Percentiles rank a stretch among this genome's conserved stretches.
Conservation (phyloP, 2,797 vertebrate species). For the Borostomias antarcticus region DNA sequence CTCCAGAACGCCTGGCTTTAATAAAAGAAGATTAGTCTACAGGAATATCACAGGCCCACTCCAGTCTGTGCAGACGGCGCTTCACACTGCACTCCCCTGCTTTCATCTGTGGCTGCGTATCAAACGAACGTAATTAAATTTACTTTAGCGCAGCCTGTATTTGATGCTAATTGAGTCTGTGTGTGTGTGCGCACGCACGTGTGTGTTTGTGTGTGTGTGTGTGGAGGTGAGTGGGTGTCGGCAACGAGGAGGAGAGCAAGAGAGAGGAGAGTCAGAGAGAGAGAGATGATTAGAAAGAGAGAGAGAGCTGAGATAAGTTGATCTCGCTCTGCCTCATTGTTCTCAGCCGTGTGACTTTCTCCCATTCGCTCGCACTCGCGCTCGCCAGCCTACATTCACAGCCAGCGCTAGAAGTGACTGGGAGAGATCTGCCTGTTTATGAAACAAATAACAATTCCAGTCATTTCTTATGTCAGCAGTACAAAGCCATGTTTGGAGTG, state of each 20-base stretch:
- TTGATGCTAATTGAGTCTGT: conserved; percentile 74
- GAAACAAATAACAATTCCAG: conserved; percentile 77
- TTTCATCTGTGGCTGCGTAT: conserved; percentile 76
- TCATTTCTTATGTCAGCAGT: conserved; percentile 77
- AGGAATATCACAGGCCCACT: conserved; percentile 76
- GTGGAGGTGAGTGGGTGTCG: conserved; percentile 59
- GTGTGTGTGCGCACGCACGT: conserved; percentile 61
- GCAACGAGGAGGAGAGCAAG: conserved; percentile 36
- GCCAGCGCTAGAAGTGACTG: conserved; percentile 63
- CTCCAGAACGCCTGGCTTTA: conserved; percentile 65
- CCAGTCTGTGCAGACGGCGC: conserved; percentile 72
- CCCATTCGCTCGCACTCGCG: conserved; percentile 51
- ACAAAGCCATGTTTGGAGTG: conserved; percentile 75
- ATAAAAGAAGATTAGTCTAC: conserved; percentile 81
- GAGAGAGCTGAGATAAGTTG: conserved; percentile 72
- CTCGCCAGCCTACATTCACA: not conserved
- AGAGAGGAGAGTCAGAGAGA: conserved; percentile 38
- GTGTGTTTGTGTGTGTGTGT: conserved; percentile 57
- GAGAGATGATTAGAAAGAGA: conserved; percentile 60
- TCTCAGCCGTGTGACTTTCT: conserved; percentile 71
- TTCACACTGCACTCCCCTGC: conserved; percentile 70
- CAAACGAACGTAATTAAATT: conserved; percentile 84
- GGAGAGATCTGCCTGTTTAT: conserved; percentile 60
- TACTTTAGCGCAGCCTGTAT: conserved; percentile 78
- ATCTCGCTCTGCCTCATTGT: conserved; percentile 70